A percentile compares a stretch with the other conserved stretches of the same genome.
Conservation (phyloP, 2,113 vertebrate species). For the Uropsilus gracilis region DNA sequence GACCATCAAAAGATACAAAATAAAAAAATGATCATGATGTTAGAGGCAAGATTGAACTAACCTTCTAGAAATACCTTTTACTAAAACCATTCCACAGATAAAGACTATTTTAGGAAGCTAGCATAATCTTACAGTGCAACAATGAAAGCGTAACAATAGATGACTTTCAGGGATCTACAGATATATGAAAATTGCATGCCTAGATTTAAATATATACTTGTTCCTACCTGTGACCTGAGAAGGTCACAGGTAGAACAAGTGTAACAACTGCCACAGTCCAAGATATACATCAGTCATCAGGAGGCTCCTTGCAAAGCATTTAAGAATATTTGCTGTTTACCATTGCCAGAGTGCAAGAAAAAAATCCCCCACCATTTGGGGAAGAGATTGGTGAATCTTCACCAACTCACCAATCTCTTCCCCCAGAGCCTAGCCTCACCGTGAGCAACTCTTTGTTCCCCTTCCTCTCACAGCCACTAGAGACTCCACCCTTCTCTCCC, state of each 20-base stretch:
- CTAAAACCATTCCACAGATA: neutral
- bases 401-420: no score
- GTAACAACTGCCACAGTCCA: neutral
- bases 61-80: neutral
- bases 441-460: neutral
- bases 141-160: neutral
- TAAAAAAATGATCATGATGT: neutral
- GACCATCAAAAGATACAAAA: neutral
- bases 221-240: no score
- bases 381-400: no score
- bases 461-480: neutral
- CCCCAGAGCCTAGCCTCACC: neutral
- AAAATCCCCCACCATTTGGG: neutral
- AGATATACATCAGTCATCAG: neutral
- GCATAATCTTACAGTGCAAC: neutral
- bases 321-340: neutral
- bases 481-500: neutral
- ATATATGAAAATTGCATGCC: neutral
- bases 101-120: neutral
- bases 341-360: neutral
- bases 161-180: neutral
- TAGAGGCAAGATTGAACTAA: neutral
- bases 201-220: neutral
- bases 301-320: neutral
- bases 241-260: neutral